These are phyloP conservation scores for Lithophane ornitopus DNA, from an alignment of 2,888 invertebrate species.

Conservation along the genomic window DNA sequence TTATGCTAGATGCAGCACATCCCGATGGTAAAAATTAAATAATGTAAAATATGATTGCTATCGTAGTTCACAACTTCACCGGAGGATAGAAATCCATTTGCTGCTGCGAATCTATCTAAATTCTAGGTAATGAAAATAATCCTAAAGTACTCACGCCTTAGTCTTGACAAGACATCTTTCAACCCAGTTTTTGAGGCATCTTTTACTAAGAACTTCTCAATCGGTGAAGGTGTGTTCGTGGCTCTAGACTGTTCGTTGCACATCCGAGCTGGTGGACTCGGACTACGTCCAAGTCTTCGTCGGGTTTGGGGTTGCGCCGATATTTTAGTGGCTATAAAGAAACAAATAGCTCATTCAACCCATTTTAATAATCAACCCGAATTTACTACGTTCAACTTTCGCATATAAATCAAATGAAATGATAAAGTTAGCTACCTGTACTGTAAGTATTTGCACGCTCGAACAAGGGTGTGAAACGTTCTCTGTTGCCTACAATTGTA, in stretches of 20 bases:
- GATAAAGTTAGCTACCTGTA: constrained; percentile 63
- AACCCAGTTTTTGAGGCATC: constrained; percentile 75
- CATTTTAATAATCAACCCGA: background rate
- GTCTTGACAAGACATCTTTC: constrained; percentile 79
- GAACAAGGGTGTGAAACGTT: constrained; percentile 66
- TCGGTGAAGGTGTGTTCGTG: constrained; percentile 78
- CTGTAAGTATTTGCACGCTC: constrained; percentile 54
- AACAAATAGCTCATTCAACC: background rate
- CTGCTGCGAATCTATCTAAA: too few relatives aligned
- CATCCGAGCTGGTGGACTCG: constrained; percentile 77
- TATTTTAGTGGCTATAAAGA: constrained; percentile 65
- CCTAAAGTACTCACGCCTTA: constrained; percentile 77
- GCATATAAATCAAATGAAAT: constrained; percentile 1
- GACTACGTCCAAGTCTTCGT: constrained; percentile 86
- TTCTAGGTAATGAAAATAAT: background rate
- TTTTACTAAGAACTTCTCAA: constrained; percentile 67
- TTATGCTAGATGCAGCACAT: constrained; percentile 11
- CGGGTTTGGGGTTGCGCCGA: constrained; percentile 71
- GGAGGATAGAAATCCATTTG: background rate
- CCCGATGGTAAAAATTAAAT: background rate
- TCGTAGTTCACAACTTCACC: background rate
- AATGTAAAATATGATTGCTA: background rate
- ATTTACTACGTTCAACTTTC: background rate
- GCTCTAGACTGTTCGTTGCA: constrained; percentile 78
- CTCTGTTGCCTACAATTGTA: constrained; percentile 38